A percentile compares a stretch with the other conserved stretches of the same genome.
Conservation (phyloP, 2,797 vertebrate genomes). For the Tragopan temminckii region DNA sequence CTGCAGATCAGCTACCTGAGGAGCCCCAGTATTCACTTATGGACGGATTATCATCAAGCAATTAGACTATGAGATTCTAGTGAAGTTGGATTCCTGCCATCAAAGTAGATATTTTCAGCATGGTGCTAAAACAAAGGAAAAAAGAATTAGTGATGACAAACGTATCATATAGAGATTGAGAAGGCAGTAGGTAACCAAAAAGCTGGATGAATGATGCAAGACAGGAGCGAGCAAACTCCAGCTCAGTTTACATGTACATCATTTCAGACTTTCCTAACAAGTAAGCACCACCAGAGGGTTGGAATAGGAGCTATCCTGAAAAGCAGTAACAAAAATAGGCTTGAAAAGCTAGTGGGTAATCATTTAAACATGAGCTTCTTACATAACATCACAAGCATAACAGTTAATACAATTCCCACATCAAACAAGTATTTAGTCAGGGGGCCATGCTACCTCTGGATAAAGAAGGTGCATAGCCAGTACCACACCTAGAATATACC, state of each 20-base stretch:
- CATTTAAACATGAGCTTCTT: not conserved
- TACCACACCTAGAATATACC: not conserved
- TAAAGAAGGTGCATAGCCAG: not conserved
- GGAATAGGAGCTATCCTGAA: not conserved
- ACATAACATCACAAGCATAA: not conserved
- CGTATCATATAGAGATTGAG: not conserved
- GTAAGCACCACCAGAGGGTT: not conserved
- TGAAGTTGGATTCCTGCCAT: not conserved
- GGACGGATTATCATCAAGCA: constrained; percentile 9
- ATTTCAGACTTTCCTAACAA: not conserved
- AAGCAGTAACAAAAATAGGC: not conserved
- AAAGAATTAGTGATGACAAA: not conserved
- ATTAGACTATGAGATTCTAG: not conserved
- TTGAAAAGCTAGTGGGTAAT: not conserved
- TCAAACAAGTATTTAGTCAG: not conserved
- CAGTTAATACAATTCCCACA: not conserved
- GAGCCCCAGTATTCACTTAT: not conserved
- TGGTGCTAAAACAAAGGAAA: not conserved
- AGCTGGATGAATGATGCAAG: not conserved
- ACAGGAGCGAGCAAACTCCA: not conserved
- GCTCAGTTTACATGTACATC: not conserved
- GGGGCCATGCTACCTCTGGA: not conserved
- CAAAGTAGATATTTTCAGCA: constrained; percentile 16
- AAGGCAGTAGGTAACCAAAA: not conserved
- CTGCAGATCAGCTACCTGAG: not conserved